Base-by-base conservation (phyloP, 1,140 invertebrate species). In the Aporrectodea caliginosa region DNA sequence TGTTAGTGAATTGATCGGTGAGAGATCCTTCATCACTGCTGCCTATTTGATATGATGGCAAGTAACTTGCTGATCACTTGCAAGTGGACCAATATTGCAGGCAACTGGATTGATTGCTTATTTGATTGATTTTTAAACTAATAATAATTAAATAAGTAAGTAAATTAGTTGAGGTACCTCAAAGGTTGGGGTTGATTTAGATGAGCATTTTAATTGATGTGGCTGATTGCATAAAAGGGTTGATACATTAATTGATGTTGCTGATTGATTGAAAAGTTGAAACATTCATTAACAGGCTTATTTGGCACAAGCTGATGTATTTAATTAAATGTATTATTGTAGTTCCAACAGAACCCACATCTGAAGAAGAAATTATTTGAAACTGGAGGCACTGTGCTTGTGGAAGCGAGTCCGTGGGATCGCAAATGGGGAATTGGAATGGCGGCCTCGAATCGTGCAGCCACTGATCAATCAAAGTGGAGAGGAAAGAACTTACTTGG, bases 401-500 rank as follows among this genome's bases (percentile, higher is more conserved):
- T 78, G 35, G 77, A 78, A 34, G 77, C 77, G 2, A 78, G 77
- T 30, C 77, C 77, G 2, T 31, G 68, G 16, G 77, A 78, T n/a
- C 58, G 30, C 1, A 69, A 34, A 22, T 78, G 77, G 77, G 77
- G 77, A 31, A 72, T 72, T 22, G 69, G 69, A 16, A 29, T 78
- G 29, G 77, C n/a, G 2, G 69, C 69, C 2, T 30, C 29, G 29
- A 31, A 69, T 29, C 58, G 22, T 27, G 16, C n/a, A 30, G 58
- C 35, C 16, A 30, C 32, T 16, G 32, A 32, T 16, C 34, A 22
- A 22, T 68, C n/a, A 16, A 29, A n/a, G 2, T 78, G 77, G 77
- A 31, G 77, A 34, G 77, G 77, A 2, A 29, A 69, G 34, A 78
- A 78, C 32, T n/a, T 31, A 58, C 31, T 78, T n/a, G 77, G 77